Evolutionary conservation across 2,113 vertebrate genomes (phyloP).

Genomic region (Strix aluco): DNA sequence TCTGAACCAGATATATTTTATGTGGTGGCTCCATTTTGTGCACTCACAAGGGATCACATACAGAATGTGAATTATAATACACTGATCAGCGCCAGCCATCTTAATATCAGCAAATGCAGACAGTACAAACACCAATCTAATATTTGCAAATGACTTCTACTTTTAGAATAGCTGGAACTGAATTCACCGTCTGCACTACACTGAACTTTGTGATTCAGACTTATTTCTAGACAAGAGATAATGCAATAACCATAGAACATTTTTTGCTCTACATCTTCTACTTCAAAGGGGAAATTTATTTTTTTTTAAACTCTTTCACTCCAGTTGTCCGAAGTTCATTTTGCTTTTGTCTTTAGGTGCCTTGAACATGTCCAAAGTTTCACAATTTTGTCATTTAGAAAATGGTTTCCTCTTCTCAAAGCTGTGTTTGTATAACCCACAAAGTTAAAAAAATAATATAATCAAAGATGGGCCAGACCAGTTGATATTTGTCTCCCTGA

Average conservation of each 20-base stretch:
- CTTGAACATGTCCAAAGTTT: background rate
- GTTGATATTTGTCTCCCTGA: background rate
- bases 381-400: background rate
- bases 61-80: background rate
- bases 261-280: background rate
- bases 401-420: background rate
- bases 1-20: background rate
- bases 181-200: background rate
- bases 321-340: background rate
- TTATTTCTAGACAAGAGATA: background rate
- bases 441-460: background rate
- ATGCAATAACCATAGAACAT: background rate
- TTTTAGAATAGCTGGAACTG: background rate
- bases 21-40: background rate
- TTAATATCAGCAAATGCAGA: background rate
- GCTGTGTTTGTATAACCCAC: background rate
- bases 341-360: background rate
- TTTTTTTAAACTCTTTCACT: background rate
- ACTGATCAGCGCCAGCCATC: background rate
- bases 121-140: background rate
- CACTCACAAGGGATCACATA: background rate
- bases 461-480: background rate
- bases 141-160: background rate
- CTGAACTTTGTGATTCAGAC: background rate
- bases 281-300: fast-evolving